Percentiles rank a stretch among this genome's conserved stretches.
These are phyloP conservation scores for Onychomys arenicola DNA, from an alignment of 2,797 vertebrate species.

Conservation along the genomic window DNA sequence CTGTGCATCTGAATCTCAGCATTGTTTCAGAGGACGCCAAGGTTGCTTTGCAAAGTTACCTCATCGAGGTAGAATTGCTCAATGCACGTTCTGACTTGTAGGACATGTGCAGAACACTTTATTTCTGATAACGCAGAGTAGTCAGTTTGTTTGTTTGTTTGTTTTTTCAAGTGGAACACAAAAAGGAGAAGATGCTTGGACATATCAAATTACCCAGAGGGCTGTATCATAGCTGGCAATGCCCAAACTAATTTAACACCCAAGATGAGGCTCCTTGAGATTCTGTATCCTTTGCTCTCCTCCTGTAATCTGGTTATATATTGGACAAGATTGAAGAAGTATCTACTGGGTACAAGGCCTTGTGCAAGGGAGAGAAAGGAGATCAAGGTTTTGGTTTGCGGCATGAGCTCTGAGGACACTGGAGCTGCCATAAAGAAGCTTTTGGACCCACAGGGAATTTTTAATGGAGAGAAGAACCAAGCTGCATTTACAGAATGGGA, in stretches of 20 bases:
- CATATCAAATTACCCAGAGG: not conserved
- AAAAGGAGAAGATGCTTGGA: constrained; percentile 13
- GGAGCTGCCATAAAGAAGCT: not conserved
- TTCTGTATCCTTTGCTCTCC: not conserved
- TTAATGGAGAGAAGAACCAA: not conserved
- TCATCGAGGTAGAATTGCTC: not conserved
- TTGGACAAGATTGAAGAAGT: not conserved
- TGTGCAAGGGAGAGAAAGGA: not conserved
- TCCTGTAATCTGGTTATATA: not conserved
- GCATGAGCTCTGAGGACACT: not conserved
- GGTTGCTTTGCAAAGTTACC: not conserved
- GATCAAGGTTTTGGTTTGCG: not conserved
- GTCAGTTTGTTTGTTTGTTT: not conserved
- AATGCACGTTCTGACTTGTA: not conserved
- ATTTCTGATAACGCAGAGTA: not conserved
- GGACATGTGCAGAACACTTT: not conserved
- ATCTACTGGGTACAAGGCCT: not conserved
- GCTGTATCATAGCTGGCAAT: not conserved
- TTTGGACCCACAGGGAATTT: not conserved
- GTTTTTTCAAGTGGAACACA: not conserved
- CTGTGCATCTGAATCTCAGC: no score
- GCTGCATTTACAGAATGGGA: not conserved
- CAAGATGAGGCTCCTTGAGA: not conserved
- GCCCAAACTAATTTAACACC: not conserved
- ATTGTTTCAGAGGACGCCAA: not conserved